Evolutionary conservation across 2,113 vertebrate species (phyloP).

Genomic region (Ophthalmolycus amberensis): DNA sequence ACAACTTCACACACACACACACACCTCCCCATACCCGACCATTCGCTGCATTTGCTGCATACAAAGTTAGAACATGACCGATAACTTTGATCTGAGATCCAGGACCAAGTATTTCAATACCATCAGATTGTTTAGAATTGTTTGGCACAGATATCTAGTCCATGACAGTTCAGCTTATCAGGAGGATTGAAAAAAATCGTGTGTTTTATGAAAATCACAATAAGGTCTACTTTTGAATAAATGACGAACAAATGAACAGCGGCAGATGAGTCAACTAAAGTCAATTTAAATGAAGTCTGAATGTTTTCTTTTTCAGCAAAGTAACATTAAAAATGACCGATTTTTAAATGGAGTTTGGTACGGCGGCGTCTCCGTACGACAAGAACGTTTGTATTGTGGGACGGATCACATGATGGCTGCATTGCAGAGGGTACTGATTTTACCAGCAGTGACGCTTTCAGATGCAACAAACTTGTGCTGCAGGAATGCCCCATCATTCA

Average conservation of each 20-base stretch:
- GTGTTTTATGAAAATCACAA: background rate
- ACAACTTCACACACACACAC: too few relatives aligned
- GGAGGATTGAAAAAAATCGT: too few relatives aligned
- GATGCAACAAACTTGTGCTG: background rate
- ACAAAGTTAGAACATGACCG: too few relatives aligned
- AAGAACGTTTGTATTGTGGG: background rate
- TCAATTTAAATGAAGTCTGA: too few relatives aligned
- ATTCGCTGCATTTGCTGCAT: too few relatives aligned
- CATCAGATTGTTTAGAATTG: background rate
- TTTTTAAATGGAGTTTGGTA: background rate
- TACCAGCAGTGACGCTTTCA: background rate
- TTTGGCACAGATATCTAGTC: background rate
- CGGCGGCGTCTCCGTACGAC: background rate
- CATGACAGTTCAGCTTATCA: background rate
- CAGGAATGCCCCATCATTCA: background rate
- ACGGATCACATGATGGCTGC: slow-evolving; percentile 6
- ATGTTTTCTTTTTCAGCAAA: too few relatives aligned
- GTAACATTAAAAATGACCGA: too few relatives aligned
- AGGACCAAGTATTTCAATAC: background rate
- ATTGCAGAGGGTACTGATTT: background rate
- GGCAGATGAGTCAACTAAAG: background rate
- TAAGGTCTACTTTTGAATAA: background rate
- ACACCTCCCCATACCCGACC: too few relatives aligned
- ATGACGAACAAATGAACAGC: background rate
- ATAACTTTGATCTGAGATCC: too few relatives aligned